Conservation (phyloP, 2,888 invertebrate genomes). For the Tromatobia lineatoria region DNA sequence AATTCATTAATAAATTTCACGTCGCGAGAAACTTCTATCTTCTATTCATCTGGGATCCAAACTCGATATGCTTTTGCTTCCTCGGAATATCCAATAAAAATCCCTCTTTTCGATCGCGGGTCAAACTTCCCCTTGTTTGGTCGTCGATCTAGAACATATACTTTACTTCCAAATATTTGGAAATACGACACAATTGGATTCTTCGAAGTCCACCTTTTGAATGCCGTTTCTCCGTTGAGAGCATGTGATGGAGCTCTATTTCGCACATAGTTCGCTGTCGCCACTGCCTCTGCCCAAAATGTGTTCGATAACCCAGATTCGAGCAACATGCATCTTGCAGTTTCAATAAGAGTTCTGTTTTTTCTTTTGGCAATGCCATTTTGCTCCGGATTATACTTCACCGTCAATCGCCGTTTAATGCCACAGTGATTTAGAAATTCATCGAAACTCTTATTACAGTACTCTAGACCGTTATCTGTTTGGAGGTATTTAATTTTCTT, state of each 20-base stretch:
- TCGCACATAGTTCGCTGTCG: not conserved
- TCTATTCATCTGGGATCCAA: not conserved
- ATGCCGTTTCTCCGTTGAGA: constrained; percentile 17
- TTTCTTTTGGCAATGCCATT: constrained; percentile 46
- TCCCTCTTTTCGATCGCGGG: constrained; percentile 36
- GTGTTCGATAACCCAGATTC: constrained; percentile 4
- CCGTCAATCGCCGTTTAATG: constrained; percentile 27
- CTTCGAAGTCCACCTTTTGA: constrained; percentile 21
- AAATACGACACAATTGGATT: constrained; percentile 15
- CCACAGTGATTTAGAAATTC: constrained; percentile 21
- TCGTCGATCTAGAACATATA: constrained; percentile 16
- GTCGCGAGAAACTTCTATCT: not conserved
- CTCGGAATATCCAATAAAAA: not conserved
- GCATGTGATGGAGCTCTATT: constrained; percentile 34
- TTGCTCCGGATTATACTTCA: constrained; percentile 36
- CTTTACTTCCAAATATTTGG: constrained; percentile 23
- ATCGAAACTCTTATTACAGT: constrained; percentile 30
- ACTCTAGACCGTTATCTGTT: constrained; percentile 32
- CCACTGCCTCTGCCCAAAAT: constrained; percentile 49
- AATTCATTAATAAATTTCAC: not conserved
- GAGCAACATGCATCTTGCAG: constrained; percentile 38
- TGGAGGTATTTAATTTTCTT: constrained; percentile 38
- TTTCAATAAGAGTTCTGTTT: constrained; percentile 37
- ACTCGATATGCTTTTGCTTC: not conserved
- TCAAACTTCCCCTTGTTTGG: constrained; percentile 42